Evolutionary conservation across 1,140 invertebrate species (phyloP), one percentile per base, ranked within the genome.

Genomic region (Vollenhovia emeryi): DNA sequence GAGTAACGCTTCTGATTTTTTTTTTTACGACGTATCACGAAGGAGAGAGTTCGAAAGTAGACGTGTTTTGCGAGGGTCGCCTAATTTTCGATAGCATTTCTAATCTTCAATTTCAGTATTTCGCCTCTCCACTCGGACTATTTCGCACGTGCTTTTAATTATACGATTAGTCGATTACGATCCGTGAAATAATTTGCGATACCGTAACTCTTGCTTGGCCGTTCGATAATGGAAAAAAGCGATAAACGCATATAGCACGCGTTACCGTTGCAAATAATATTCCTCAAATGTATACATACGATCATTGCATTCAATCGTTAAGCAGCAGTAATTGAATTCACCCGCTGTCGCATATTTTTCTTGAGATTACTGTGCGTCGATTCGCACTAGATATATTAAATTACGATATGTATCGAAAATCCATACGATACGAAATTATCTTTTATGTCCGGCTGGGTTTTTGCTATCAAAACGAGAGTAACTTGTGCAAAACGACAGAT

Each of bases 251-350:
- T 79, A 30, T 24, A 30, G 11, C 33, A 74, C 21, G 13, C 15
- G 6, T 60, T 62, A 6, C 0, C 24, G 45, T 69, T 43, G 15
- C 60, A 60, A 75, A 75, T 55, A 59, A 79, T 50, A 30, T 21
- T 5, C 13, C 36, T 24, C 0, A n/a, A 13, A 55, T 85, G 27
- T 60, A 62, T 24, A 24, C 24, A 55, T 68, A 66, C 73, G 15
- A 21, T 27, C 36, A 15, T 69, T 57, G 52, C 2, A 78, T 21
- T n/a, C 75, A 40, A 71, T 91, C 87, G 91, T 93, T 93, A 93
- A 92, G 87, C 88, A 78, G 66, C 88, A 90, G 92, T 93, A 91
- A 92, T 93, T 91, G 88, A 64, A 92, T 91, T 91, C 66, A 84
- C 73, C n/a, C 84, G 85, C 89, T 89, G 86, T 91, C 68, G 80